phyloP scores from a whole-genome alignment of 2,113 vertebrate genomes.

The Cettia cetti region DNA sequence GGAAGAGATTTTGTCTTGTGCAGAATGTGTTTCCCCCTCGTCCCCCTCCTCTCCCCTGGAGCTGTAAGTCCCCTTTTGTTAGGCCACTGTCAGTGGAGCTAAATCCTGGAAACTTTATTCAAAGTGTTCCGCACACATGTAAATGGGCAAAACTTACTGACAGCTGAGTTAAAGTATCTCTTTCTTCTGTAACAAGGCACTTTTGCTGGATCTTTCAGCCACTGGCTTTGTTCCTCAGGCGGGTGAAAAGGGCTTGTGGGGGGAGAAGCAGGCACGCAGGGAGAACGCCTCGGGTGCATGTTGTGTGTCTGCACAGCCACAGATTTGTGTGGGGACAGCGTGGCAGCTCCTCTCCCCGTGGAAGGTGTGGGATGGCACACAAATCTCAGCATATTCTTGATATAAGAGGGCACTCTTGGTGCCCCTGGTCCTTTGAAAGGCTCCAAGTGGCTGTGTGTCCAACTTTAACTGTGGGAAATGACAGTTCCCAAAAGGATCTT shows the following conservation, averaged over 20 bases:
- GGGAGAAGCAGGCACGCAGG: background rate
- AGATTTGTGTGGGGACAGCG: rapidly evolving
- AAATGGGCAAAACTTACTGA: conserved; percentile 59
- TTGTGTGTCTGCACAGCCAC: background rate
- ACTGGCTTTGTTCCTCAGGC: conserved; percentile 14
- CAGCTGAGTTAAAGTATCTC: conserved; percentile 59
- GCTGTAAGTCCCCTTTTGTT: conserved; percentile 41
- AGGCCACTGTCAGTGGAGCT: background rate
- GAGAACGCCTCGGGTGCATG: background rate
- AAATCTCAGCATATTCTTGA: background rate
- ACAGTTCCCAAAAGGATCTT: background rate
- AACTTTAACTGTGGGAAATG: background rate
- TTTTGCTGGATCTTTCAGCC: conserved; percentile 19
- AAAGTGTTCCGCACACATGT: conserved; percentile 39
- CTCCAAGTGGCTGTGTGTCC: background rate
- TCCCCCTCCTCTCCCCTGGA: background rate
- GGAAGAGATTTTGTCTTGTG: conserved; percentile 30
- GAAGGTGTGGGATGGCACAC: background rate
- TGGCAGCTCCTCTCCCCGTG: background rate
- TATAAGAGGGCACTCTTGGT: rapidly evolving
- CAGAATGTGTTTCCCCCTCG: background rate
- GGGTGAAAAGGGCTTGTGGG: background rate
- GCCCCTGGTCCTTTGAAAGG: background rate
- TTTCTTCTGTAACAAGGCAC: conserved; percentile 53
- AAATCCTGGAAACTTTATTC: conserved; percentile 63